Conservation (phyloP, 1,140 invertebrate genomes). For the Belonocnema kinseyi region DNA sequence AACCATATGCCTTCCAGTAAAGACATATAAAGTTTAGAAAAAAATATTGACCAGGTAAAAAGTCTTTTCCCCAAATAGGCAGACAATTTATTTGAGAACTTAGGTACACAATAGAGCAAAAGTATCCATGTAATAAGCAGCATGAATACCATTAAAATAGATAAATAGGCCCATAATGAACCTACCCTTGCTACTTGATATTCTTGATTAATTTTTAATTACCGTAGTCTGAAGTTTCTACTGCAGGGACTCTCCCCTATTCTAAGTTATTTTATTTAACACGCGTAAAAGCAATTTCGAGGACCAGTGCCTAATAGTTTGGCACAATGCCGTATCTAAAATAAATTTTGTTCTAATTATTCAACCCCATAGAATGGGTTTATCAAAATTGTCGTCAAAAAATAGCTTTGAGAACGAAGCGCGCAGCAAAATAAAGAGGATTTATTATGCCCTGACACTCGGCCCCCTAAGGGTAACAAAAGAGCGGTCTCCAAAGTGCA, state of each 20-base stretch:
- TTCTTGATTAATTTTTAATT: conserved; percentile 37
- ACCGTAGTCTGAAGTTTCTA: conserved; percentile 42
- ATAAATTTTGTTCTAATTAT: conserved; percentile 54
- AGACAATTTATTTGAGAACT: too few species aligned
- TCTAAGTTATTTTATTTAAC: conserved; percentile 49
- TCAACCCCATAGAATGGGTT: conserved; percentile 44
- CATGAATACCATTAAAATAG: conserved; percentile 36
- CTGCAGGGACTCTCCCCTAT: conserved; percentile 39
- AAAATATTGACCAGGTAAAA: too few species aligned
- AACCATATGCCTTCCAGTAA: too few species aligned
- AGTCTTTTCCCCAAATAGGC: too few species aligned
- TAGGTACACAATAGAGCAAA: neutral
- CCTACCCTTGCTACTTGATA: too few species aligned
- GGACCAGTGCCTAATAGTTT: conserved; percentile 47
- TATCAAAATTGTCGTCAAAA: conserved; percentile 50
- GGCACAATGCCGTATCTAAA: conserved; percentile 52
- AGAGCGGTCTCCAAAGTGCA: conserved; percentile 27
- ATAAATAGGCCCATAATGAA: conserved; percentile 33
- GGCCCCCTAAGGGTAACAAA: conserved; percentile 44
- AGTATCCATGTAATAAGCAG: neutral
- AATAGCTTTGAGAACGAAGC: conserved; percentile 44
- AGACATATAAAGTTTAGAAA: too few species aligned
- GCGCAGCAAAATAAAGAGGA: conserved; percentile 41
- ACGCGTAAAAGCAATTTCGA: conserved; percentile 50
- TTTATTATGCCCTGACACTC: conserved; percentile 54